Percentiles rank a stretch among this genome's conserved stretches.
phyloP scores from a whole-genome alignment of 1,140 invertebrate species.

The Pseudomyrmex pallidus region DNA sequence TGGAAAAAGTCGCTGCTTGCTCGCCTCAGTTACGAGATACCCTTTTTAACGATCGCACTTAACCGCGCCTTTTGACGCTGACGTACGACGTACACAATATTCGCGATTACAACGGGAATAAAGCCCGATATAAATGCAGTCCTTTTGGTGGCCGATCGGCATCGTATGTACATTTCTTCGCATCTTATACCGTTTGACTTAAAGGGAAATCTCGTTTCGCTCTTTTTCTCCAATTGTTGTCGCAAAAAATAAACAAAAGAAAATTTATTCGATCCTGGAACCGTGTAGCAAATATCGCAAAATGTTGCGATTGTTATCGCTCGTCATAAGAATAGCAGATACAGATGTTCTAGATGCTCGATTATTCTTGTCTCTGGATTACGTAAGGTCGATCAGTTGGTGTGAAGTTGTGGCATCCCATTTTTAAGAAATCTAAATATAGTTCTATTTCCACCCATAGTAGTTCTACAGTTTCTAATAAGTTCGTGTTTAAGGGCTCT shows the following conservation, averaged over 20 bases:
- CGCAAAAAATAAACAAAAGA: not conserved
- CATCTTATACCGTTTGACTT: constrained; percentile 6
- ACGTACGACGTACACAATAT: constrained; percentile 49
- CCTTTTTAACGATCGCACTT: constrained; percentile 73
- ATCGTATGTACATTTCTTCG: constrained; percentile 18
- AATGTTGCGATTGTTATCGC: not conserved
- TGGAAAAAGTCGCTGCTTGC: constrained; percentile 63
- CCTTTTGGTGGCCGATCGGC: constrained; percentile 53
- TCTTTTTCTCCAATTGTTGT: not conserved
- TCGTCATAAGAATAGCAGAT: not conserved
- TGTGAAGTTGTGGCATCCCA: too few species aligned
- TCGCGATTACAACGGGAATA: constrained; percentile 59
- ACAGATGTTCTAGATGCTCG: not conserved
- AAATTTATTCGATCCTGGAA: not conserved
- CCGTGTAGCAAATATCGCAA: not conserved
- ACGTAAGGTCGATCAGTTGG: not conserved
- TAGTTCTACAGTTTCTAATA: too few species aligned
- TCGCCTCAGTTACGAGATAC: constrained; percentile 58
- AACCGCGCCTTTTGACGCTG: constrained; percentile 63
- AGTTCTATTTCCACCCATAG: too few species aligned
- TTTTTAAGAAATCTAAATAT: too few species aligned
- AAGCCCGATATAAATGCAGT: constrained; percentile 61
- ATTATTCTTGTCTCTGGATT: constrained; percentile 7
- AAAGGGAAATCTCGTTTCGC: not conserved
- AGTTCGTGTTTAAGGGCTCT: too few species aligned